phyloP scores from a whole-genome alignment of 2,888 invertebrate genomes.

The Platypus cylindrus region DNA sequence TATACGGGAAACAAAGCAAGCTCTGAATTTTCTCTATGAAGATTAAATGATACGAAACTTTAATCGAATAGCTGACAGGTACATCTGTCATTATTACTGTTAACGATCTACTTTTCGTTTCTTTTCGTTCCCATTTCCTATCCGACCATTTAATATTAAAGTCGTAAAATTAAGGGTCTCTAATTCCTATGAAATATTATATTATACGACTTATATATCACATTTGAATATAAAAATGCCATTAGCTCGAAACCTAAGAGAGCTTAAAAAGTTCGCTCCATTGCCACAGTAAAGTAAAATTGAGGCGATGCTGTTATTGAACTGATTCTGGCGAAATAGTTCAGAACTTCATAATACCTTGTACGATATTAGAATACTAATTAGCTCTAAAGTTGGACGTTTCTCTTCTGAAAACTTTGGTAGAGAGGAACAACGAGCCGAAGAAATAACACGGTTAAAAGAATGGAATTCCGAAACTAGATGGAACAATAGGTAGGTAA shows the following conservation, averaged over 20 bases:
- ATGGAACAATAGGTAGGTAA: conserved; percentile 1
- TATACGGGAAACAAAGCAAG: too few relatives aligned
- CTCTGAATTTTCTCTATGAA: too few relatives aligned
- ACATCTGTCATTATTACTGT: neutral
- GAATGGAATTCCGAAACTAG: neutral
- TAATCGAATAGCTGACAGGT: too few relatives aligned
- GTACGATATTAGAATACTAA: conserved; percentile 24
- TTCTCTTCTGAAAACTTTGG: conserved; percentile 2
- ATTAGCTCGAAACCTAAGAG: too few relatives aligned
- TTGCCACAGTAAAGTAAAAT: too few relatives aligned
- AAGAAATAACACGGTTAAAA: too few relatives aligned
- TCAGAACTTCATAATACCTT: conserved; percentile 18
- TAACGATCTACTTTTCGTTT: neutral
- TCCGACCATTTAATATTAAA: neutral
- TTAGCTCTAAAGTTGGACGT: conserved; percentile 9
- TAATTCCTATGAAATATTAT: conserved; percentile 1
- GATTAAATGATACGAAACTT: too few relatives aligned
- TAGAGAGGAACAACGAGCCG: too few relatives aligned
- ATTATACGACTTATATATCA: conserved; percentile 3
- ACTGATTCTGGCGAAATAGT: too few relatives aligned
- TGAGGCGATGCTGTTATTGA: too few relatives aligned
- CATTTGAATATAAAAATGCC: conserved; percentile 2
- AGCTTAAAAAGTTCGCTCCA: conserved; percentile 6
- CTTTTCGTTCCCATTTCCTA: too few relatives aligned
- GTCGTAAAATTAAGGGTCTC: neutral